These are phyloP conservation scores for Drosophila azteca DNA, from an alignment of 1,140 invertebrate genomes.

Conservation along the genomic window DNA sequence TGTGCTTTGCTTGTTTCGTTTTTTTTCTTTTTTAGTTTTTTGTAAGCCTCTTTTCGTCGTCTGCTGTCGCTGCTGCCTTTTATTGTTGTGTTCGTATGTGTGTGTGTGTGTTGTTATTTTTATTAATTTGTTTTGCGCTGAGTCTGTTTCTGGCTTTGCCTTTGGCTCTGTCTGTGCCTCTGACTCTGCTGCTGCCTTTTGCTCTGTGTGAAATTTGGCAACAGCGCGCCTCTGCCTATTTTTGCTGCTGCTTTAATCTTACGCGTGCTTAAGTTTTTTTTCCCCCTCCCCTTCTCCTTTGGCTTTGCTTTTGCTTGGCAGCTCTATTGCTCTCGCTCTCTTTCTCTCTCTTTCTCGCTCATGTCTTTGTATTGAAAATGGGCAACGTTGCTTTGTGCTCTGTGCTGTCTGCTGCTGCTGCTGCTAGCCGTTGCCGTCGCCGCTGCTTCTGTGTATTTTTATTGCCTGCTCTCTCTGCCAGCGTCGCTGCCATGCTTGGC, in stretches of 20 bases:
- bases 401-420: neutral
- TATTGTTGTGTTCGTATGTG: neutral
- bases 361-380: constrained; percentile 51
- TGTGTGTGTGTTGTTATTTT: constrained; percentile 46
- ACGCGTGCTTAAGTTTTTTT: constrained; percentile 74
- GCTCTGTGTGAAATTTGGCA: constrained; percentile 39
- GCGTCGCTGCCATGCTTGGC: constrained; percentile 65
- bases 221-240: constrained; percentile 21
- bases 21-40: constrained; percentile 8
- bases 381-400: constrained; percentile 55
- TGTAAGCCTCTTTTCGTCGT: constrained; percentile 33
- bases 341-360: constrained; percentile 15
- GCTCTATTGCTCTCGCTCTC: neutral
- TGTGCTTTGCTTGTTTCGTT: constrained; percentile 7
- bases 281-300: constrained; percentile 11
- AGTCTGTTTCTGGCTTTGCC: constrained; percentile 29
- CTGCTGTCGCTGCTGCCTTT: constrained; percentile 11
- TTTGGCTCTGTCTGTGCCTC: constrained; percentile 7
- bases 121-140: constrained; percentile 53
- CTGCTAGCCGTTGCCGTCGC: no score
- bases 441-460: constrained; percentile 58
- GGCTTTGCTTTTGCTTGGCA: constrained; percentile 2
- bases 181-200: constrained; percentile 11
- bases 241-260: constrained; percentile 71
- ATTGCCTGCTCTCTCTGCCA: constrained; percentile 38